phyloP scores from a whole-genome alignment of 1,140 invertebrate species.

The Drosophila jambulina region DNA sequence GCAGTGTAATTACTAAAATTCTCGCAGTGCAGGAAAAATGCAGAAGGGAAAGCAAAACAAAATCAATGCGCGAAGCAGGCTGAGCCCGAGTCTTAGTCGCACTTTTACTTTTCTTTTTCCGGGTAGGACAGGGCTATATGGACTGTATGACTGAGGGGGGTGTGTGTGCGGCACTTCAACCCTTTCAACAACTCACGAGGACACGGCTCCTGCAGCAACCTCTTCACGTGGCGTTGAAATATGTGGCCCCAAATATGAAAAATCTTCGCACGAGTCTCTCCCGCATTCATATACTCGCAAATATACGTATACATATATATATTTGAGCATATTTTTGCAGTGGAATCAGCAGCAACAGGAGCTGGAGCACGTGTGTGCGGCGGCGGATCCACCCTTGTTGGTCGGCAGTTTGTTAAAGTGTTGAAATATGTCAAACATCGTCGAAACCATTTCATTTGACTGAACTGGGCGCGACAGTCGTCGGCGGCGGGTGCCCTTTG shows the following conservation, averaged over 20 bases:
- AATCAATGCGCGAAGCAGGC: conserved; percentile 66
- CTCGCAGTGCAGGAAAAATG: conserved; percentile 24
- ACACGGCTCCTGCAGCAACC: conserved; percentile 35
- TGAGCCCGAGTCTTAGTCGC: conserved; percentile 47
- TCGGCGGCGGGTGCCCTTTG: conserved; percentile 32
- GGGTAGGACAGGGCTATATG: conserved; percentile 8
- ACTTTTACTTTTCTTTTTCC: conserved; percentile 63
- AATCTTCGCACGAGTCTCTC: conserved; percentile 54
- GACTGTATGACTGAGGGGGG: background rate
- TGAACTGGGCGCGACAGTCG: conserved; percentile 42
- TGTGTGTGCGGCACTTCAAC: conserved; percentile 54
- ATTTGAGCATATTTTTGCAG: conserved; percentile 35
- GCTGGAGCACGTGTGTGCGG: conserved; percentile 26
- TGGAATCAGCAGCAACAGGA: conserved; percentile 29
- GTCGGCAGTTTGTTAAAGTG: conserved; percentile 59
- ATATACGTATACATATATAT: conserved; percentile 29
- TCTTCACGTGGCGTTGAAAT: conserved; percentile 55
- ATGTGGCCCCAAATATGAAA: conserved; percentile 77
- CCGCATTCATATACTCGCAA: background rate
- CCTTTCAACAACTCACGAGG: conserved; percentile 65
- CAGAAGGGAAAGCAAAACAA: conserved; percentile 55
- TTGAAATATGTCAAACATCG: conserved; percentile 81
- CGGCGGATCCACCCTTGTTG: conserved; percentile 17
- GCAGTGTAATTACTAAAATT: background rate
- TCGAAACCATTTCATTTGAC: conserved; percentile 79